phyloP scores from a whole-genome alignment of 1,140 invertebrate species.

The Bursaphelenchus mucronatus region DNA sequence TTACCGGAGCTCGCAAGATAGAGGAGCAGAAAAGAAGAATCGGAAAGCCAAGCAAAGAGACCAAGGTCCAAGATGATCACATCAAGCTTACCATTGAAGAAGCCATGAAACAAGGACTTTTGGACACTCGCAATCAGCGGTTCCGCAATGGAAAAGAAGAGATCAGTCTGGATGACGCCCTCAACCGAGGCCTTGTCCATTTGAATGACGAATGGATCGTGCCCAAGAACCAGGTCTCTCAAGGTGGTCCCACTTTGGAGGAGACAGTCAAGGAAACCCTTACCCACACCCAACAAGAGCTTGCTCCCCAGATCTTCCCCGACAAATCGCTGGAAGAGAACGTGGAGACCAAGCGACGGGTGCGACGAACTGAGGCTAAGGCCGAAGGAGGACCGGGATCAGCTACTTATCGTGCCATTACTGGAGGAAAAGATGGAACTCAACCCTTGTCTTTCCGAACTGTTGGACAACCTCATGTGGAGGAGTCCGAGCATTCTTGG shows the following conservation, averaged over 20 bases:
- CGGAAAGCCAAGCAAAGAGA: slow-evolving; percentile 60
- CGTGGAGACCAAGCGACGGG: slow-evolving; percentile 58
- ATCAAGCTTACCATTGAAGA: slow-evolving; percentile 73
- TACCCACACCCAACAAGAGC: slow-evolving; percentile 66
- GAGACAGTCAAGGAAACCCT: slow-evolving; percentile 70
- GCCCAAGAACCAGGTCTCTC: slow-evolving; percentile 66
- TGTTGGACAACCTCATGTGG: slow-evolving; percentile 53
- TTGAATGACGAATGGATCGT: slow-evolving; percentile 50
- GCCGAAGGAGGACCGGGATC: slow-evolving; percentile 60
- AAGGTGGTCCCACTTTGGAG: slow-evolving; percentile 63
- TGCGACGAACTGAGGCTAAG: slow-evolving; percentile 54
- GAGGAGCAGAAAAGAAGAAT: slow-evolving; percentile 76
- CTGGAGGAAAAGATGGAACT: slow-evolving; percentile 57
- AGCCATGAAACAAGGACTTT: slow-evolving; percentile 72
- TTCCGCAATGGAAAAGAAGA: slow-evolving; percentile 73
- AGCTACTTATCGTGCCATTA: slow-evolving; percentile 56
- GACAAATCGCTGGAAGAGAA: slow-evolving; percentile 53
- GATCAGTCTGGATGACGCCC: slow-evolving; percentile 76
- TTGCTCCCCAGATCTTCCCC: slow-evolving; percentile 60
- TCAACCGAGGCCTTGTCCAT: slow-evolving; percentile 64
- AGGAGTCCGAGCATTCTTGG: slow-evolving; percentile 55
- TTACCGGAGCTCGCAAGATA: slow-evolving; percentile 66
- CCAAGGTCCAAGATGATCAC: slow-evolving; percentile 70
- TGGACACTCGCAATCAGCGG: slow-evolving; percentile 73
- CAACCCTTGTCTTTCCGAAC: slow-evolving; percentile 54